These are phyloP conservation scores for Nomada goodeniana DNA, from an alignment of 2,888 invertebrate genomes.

Conservation along the genomic window DNA sequence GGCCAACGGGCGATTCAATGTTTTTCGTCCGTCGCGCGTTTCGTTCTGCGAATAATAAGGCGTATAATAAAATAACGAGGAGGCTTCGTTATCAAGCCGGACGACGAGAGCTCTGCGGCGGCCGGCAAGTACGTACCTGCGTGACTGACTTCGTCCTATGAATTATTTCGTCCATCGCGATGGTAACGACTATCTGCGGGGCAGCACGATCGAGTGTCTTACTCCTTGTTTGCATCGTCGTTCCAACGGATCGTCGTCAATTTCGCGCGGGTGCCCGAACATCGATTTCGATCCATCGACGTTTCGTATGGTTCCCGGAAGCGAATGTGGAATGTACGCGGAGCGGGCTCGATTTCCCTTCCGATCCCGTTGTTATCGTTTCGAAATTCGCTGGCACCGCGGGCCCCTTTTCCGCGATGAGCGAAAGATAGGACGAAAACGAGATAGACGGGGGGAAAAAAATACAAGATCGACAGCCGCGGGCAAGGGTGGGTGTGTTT, in stretches of 20 bases:
- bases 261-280: neutral
- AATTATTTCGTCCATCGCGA: slow-evolving; percentile 45
- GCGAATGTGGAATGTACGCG: neutral
- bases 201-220: slow-evolving; percentile 11
- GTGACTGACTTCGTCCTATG: slow-evolving; percentile 27
- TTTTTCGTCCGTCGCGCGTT: neutral
- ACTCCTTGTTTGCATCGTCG: neutral
- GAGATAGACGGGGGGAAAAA: slow-evolving; percentile 67
- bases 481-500: slow-evolving; percentile 76
- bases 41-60: neutral
- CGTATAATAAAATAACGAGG: no score
- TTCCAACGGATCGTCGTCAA: neutral
- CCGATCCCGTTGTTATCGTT: slow-evolving; percentile 71
- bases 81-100: no score
- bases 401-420: slow-evolving; percentile 38
- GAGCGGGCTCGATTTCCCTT: slow-evolving; percentile 57
- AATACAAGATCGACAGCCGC: slow-evolving; percentile 74
- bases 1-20: neutral
- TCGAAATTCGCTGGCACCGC: slow-evolving; percentile 74
- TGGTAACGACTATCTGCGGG: slow-evolving; percentile 25
- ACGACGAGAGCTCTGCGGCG: neutral
- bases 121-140: neutral
- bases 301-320: neutral
- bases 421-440: slow-evolving; percentile 50
- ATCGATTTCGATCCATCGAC: neutral